Conservation (phyloP, 2,888 invertebrate genomes). For the Scelioninae gen. 1 region DNA sequence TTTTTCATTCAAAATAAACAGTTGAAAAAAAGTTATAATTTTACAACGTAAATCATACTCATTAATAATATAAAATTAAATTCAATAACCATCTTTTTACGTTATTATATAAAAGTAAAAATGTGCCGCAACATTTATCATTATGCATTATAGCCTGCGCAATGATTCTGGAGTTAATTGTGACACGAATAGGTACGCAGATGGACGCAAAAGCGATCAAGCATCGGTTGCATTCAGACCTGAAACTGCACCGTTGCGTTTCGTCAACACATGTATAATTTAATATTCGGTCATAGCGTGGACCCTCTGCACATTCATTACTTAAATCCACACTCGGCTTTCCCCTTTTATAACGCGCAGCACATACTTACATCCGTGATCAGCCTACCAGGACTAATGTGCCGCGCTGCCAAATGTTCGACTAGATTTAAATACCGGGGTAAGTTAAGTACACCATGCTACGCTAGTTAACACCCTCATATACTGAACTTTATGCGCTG, state of each 20-base stretch:
- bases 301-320: conserved; percentile 76
- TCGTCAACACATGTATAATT: conserved; percentile 71
- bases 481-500: conserved; percentile 66
- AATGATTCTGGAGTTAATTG: too few species aligned
- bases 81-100: too few species aligned
- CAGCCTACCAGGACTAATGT: conserved; percentile 82
- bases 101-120: too few species aligned
- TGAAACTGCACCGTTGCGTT: conserved; percentile 32
- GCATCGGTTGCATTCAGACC: conserved; percentile 35
- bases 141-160: too few species aligned
- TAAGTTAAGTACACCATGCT: conserved; percentile 76
- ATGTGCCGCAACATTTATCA: too few species aligned
- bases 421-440: conserved; percentile 79
- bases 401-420: conserved; percentile 81
- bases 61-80: too few species aligned
- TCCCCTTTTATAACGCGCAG: conserved; percentile 70
- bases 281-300: conserved; percentile 72
- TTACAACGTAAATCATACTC: too few species aligned
- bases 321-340: conserved; percentile 75
- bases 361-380: conserved; percentile 74
- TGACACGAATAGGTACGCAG: too few species aligned
- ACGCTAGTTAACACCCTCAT: conserved; percentile 77
- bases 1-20: too few species aligned
- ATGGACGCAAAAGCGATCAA: too few species aligned
- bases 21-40: too few species aligned